These are phyloP conservation scores for Neostethus bicornis DNA, from an alignment of 2,797 vertebrate genomes.

Conservation along the genomic window DNA sequence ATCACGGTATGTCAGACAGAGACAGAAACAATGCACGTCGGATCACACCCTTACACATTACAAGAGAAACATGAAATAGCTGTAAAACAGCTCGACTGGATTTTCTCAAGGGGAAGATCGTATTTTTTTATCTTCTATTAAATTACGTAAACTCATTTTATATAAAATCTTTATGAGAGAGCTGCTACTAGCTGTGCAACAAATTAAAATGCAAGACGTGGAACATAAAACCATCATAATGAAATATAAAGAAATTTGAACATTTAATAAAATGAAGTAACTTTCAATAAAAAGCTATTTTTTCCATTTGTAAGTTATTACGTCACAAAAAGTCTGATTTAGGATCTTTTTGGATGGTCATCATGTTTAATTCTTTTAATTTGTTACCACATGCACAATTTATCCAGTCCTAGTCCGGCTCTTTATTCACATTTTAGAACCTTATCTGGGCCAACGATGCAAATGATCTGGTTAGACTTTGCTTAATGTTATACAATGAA, in stretches of 20 bases:
- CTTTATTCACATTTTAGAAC: no score
- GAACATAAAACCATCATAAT: background rate
- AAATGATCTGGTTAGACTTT: no score
- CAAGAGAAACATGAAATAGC: constrained; percentile 1
- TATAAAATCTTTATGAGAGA: background rate
- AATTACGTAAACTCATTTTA: background rate
- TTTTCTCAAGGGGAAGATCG: constrained; percentile 4
- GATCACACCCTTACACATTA: background rate
- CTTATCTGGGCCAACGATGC: no score
- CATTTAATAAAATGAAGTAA: background rate
- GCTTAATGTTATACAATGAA: no score
- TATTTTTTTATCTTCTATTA: background rate
- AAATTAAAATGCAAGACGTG: background rate
- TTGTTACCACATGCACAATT: no score
- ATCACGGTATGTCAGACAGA: background rate
- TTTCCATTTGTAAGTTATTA: no score
- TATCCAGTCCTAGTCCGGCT: no score
- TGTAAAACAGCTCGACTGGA: constrained; percentile 9
- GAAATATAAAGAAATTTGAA: background rate
- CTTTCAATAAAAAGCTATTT: no score
- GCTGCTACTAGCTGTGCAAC: background rate
- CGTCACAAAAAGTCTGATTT: no score
- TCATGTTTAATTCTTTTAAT: no score
- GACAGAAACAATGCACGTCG: background rate
- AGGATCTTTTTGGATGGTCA: no score